Percentiles rank a stretch among this genome's conserved stretches.
Evolutionary conservation across 2,113 vertebrate genomes (phyloP).

Genomic region (Brienomyrus longianalis): DNA sequence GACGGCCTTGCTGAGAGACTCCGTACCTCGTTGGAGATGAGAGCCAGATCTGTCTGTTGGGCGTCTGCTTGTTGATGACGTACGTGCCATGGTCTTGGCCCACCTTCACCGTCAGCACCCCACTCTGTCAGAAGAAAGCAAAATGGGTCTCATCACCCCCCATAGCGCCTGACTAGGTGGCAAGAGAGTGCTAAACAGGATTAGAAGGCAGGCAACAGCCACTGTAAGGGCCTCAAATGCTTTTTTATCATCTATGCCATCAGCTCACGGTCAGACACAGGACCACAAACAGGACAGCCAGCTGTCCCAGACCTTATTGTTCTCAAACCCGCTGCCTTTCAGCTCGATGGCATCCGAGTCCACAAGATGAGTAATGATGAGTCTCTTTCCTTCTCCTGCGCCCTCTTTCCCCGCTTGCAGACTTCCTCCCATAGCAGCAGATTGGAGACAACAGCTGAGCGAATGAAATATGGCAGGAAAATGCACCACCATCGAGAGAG

Average conservation of each 20-base stretch:
- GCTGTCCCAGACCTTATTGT: background rate
- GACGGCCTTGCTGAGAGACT: background rate
- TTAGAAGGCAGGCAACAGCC: background rate
- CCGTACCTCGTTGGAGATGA: constrained; percentile 85
- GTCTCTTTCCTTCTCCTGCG: background rate
- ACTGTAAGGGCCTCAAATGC: background rate
- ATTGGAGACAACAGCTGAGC: background rate
- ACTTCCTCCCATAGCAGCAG: background rate
- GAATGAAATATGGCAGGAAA: background rate
- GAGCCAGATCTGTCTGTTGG: constrained; percentile 92
- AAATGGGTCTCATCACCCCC: background rate
- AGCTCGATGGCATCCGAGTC: background rate
- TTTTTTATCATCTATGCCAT: background rate
- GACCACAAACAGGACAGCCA: background rate
- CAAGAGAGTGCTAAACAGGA: background rate
- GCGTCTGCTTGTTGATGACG: constrained; percentile 95
- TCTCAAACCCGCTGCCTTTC: background rate
- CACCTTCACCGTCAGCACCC: constrained; percentile 83
- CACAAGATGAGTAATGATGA: background rate
- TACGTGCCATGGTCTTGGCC: constrained; percentile 81
- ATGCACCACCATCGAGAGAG: background rate
- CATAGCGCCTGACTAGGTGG: background rate
- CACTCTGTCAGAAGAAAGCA: constrained; percentile 57
- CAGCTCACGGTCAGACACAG: background rate
- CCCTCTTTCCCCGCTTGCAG: background rate